phyloP scores from a whole-genome alignment of 1,140 invertebrate genomes.

The Melipona quadrifasciata region DNA sequence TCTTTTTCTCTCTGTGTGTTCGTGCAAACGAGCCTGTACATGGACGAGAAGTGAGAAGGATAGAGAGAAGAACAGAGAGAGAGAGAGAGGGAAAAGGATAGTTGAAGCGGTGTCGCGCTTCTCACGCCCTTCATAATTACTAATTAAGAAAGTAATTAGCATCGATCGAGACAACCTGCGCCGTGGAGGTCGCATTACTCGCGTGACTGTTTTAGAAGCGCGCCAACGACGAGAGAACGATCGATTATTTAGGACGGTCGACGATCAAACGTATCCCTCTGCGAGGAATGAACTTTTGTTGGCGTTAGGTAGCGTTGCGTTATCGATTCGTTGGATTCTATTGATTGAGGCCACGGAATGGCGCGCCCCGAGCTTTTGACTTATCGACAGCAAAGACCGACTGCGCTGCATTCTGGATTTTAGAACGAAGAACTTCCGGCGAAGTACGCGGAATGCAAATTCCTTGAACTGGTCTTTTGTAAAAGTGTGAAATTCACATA shows the following conservation, averaged over 20 bases:
- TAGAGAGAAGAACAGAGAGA: background rate
- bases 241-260: conserved; percentile 17
- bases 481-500: background rate
- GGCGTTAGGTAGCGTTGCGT: background rate
- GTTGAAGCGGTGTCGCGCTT: conserved; percentile 13
- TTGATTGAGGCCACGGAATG: background rate
- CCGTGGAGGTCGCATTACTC: background rate
- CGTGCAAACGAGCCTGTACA: background rate
- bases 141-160: conserved; percentile 66
- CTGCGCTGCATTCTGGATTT: background rate
- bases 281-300: background rate
- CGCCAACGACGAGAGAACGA: background rate
- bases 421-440: background rate
- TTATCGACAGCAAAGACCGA: conserved; percentile 2
- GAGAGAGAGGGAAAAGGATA: background rate
- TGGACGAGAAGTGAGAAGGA: no score
- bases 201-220: conserved; percentile 37
- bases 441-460: background rate
- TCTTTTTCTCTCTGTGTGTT: background rate
- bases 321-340: conserved; percentile 19
- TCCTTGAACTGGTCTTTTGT: background rate
- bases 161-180: conserved; percentile 48
- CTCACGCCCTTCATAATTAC: conserved; percentile 58
- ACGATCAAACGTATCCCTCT: background rate
- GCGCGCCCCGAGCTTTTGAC: background rate